Conservation (phyloP, 2,113 vertebrate genomes). For the Bubo scandiacus region DNA sequence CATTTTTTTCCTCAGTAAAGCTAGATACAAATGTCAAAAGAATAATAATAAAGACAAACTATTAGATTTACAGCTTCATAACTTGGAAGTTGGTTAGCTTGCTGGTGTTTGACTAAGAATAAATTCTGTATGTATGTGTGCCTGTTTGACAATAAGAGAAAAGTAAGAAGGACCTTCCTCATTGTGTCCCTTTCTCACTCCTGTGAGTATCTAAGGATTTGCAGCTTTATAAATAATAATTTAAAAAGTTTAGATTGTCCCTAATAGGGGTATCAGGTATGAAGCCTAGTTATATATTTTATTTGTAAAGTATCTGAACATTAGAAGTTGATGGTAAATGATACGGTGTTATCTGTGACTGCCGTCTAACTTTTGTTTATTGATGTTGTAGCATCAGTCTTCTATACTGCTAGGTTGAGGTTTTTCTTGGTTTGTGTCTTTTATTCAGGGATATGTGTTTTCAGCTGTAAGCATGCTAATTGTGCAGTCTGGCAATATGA, state of each 20-base stretch:
- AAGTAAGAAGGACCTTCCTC: not conserved
- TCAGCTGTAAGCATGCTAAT: not conserved
- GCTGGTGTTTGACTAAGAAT: not conserved
- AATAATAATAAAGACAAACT: not conserved
- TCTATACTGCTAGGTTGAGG: not conserved
- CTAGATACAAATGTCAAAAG: not conserved
- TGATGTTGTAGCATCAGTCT: not conserved
- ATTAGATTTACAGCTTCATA: not conserved
- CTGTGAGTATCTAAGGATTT: not conserved
- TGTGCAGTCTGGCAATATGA: not conserved
- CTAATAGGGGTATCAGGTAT: not conserved
- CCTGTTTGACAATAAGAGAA: not conserved
- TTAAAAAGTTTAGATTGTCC: not conserved
- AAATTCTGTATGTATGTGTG: not conserved
- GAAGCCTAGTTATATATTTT: not conserved
- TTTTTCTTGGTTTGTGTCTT: not conserved
- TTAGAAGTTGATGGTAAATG: not conserved
- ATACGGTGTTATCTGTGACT: not conserved
- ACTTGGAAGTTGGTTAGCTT: not conserved
- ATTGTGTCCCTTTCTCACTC: not conserved
- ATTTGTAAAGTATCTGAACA: not conserved
- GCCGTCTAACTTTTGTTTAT: not conserved
- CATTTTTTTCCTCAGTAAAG: not conserved
- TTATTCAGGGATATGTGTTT: not conserved
- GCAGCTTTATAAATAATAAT: not conserved